Evolutionary conservation across 2,888 invertebrate genomes (phyloP), one percentile per base, ranked within the genome.

Genomic region (Amaurobius ferox): DNA sequence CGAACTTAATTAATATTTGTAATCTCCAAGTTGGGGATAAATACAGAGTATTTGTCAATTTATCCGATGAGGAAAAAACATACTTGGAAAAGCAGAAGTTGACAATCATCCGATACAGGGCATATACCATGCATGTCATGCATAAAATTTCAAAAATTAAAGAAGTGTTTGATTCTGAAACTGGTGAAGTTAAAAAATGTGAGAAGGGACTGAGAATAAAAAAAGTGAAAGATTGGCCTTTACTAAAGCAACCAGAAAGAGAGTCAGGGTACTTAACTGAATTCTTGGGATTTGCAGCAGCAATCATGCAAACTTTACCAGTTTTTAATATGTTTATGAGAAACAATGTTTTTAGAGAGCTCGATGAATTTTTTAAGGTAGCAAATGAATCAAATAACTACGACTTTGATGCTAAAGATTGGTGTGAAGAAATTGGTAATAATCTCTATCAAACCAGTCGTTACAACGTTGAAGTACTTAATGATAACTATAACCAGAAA

Each of bases 171-270:
- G 32, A 68, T 35, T 16, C 68, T 30, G 23, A 68, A 68, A 68
- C 29, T n/a, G 68, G 32, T 3, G 32, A 30, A n/a, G 32, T 68
- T 68, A 1, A 5, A 3, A 9, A 35, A 39, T 16, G 30, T 16
- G 16, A 68, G 1, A 16, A 30, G 16, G n/a, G 16, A n/a, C 23
- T n/a, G 5, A 30, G 35, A 68, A 30, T 68, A 6, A 30, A 30
- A 35, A n/a, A 5, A 35, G 68, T 68, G 11, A 68, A 9, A 5
- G 68, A 68, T 68, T 68, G 68, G 68, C 68, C 68, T 11, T 16
- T n/a, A 35, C 30, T 68, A 30, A n/a, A 9, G 26, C 7, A 26
- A 26, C 5, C 30, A 30, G 30, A 7, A 28, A 16, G 9, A 23
- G 66, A n/a, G 3, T 2, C 1, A 16, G 16, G 13, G 11, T 7